Evolutionary conservation across 2,797 vertebrate species (phyloP), one percentile per base, ranked within the genome.

Genomic region (Hippopotamyrus pictus): DNA sequence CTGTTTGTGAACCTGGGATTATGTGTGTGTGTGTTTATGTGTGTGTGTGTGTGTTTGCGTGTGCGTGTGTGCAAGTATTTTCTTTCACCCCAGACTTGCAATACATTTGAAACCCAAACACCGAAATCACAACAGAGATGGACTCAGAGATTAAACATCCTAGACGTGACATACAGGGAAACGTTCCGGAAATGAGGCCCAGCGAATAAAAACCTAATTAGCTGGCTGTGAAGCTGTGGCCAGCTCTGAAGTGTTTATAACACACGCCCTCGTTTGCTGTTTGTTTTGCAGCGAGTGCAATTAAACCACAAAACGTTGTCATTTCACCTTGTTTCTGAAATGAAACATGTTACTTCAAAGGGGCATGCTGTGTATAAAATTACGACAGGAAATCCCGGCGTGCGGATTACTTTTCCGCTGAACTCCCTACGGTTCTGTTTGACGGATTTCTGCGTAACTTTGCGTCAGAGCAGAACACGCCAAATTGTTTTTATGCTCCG

Each of bases 71-170:
- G 92, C 93, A 88, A 93, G 92, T 50, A 92, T 89, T 87, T 51
- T 50, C 33, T 17, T 25, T 92, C 85, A 7, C 92, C 90, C 85
- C 91, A 90, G 93, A 94, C 92, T 90, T 46, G 83, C 88, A 53
- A 59, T 92, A 94, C 92, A 91, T 91, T 90, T 87, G 22, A 93
- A 94, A 95, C 94, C 94, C 95, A 95, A 95, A 96, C 95, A 95
- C 94, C 91, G 90, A 90, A 89, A 91, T 90, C 91, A 88, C 91
- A 86, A 25, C 92, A 90, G 91, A 93, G 94, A 95, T 94, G 92
- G 91, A 92, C 91, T 57, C 90, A 90, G 90, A 94, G 94, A 95
- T 95, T 93, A 92, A 62, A 88, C 51, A 33, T 87, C 57, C 48
- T 59, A 90, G 41, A 65, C 73, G 44, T 3, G 33, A 44, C 37